Evolutionary conservation across 2,888 invertebrate species (phyloP).

Genomic region (Ectropis crepuscularia): DNA sequence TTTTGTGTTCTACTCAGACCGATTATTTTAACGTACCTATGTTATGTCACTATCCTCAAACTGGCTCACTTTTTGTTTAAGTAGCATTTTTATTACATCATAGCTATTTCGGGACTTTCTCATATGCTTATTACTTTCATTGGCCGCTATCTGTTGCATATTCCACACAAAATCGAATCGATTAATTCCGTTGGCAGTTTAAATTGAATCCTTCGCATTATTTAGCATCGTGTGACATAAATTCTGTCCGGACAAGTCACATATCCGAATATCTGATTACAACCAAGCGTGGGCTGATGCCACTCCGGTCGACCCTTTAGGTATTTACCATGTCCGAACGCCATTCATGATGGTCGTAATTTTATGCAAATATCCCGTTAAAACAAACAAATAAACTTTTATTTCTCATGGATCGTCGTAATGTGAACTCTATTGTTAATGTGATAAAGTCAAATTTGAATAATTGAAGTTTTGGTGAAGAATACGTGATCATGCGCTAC

Average conservation of each 20-base stretch:
- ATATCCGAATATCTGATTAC: conserved; percentile 60
- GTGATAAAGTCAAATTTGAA: conserved; percentile 8
- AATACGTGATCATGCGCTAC: conserved; percentile 25
- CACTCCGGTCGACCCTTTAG: conserved; percentile 46
- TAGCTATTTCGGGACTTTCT: too few relatives aligned
- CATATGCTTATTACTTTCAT: background rate
- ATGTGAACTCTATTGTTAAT: conserved; percentile 25
- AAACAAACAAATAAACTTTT: conserved; percentile 28
- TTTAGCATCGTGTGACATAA: conserved; percentile 54
- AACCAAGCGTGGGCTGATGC: conserved; percentile 55
- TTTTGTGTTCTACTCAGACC: too few relatives aligned
- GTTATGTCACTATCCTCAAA: too few relatives aligned
- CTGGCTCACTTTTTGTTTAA: too few relatives aligned
- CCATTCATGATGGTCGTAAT: conserved; percentile 55
- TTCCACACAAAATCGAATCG: background rate
- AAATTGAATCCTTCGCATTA: conserved; percentile 44
- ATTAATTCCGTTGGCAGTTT: conserved; percentile 35
- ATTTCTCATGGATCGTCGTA: background rate
- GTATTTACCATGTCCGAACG: conserved; percentile 49
- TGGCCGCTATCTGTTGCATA: conserved; percentile 3
- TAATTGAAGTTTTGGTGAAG: conserved; percentile 2
- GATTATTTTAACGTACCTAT: too few relatives aligned
- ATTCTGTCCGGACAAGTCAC: conserved; percentile 49
- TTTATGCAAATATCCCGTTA: conserved; percentile 59
- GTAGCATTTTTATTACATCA: too few relatives aligned